phyloP scores from a whole-genome alignment of 2,113 vertebrate genomes.

The Pachyramphus minor region DNA sequence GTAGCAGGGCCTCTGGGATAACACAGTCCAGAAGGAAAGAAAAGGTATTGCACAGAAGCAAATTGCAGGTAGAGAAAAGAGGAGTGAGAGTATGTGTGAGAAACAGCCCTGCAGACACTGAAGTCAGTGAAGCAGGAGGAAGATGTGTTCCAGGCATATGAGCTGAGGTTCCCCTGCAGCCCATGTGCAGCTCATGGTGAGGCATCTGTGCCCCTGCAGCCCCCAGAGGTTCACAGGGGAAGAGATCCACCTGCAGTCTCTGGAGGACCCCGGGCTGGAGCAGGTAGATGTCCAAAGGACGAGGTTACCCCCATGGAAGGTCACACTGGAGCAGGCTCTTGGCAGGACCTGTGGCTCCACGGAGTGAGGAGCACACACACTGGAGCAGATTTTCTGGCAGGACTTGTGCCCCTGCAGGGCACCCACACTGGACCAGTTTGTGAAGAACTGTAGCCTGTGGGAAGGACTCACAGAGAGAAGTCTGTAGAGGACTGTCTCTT shows the following conservation, averaged over 20 bases:
- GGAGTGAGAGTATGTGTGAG: neutral
- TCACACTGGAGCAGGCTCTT: neutral
- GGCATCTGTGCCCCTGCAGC: neutral
- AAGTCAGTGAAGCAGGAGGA: neutral
- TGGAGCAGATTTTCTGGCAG: neutral
- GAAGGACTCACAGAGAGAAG: neutral
- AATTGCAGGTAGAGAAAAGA: neutral
- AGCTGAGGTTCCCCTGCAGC: neutral
- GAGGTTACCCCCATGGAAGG: neutral
- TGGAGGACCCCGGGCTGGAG: neutral
- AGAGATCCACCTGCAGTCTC: neutral
- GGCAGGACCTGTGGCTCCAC: neutral
- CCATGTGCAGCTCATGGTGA: neutral
- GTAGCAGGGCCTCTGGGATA: neutral
- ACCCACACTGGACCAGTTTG: neutral
- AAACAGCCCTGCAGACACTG: neutral
- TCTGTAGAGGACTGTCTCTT: neutral
- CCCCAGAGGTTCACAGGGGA: neutral
- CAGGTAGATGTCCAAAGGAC: neutral
- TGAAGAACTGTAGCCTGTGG: neutral
- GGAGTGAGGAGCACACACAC: neutral
- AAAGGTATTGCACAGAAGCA: neutral
- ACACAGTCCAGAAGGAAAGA: neutral
- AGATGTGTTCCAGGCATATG: neutral
- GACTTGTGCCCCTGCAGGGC: neutral